These are phyloP conservation scores for Sorex maritimensis DNA, from an alignment of 2,797 vertebrate genomes.

Conservation along the genomic window DNA sequence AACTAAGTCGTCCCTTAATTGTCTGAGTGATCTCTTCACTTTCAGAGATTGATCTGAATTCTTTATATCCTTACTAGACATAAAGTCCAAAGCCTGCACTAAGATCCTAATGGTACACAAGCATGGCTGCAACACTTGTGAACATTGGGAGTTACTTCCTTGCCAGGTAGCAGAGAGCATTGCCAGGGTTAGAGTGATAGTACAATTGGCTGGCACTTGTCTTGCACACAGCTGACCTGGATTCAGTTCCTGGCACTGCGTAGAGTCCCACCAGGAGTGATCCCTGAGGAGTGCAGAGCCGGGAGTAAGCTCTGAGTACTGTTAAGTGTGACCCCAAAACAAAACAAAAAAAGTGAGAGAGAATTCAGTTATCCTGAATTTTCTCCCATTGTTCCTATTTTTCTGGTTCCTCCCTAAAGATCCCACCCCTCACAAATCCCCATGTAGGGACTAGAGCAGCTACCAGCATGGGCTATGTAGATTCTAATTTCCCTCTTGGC, in stretches of 20 bases:
- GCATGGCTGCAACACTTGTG: rapidly evolving
- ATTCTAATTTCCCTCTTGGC: not conserved
- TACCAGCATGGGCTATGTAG: not conserved
- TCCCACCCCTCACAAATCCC: not conserved
- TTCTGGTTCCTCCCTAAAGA: not conserved
- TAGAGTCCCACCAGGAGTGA: too few relatives aligned
- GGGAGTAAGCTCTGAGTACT: too few relatives aligned
- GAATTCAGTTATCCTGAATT: not conserved
- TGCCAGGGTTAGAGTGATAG: too few relatives aligned
- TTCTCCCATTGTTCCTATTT: not conserved
- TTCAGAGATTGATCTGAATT: slow-evolving; percentile 7
- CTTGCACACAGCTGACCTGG: too few relatives aligned
- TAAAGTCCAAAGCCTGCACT: not conserved
- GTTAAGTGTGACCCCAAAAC: too few relatives aligned
- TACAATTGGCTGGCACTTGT: too few relatives aligned
- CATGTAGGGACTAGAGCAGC: not conserved
- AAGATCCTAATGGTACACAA: not conserved
- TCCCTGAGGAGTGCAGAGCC: too few relatives aligned
- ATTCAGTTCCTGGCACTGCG: too few relatives aligned
- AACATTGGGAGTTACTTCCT: not conserved
- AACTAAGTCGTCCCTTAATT: not conserved
- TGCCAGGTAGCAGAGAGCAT: not conserved
- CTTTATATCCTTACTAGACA: not conserved
- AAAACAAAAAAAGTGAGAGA: too few relatives aligned
- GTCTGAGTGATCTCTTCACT: not conserved